Percentiles rank a stretch among this genome's conserved stretches.
phyloP scores from a whole-genome alignment of 2,888 invertebrate genomes.

The Gerris lacustris region DNA sequence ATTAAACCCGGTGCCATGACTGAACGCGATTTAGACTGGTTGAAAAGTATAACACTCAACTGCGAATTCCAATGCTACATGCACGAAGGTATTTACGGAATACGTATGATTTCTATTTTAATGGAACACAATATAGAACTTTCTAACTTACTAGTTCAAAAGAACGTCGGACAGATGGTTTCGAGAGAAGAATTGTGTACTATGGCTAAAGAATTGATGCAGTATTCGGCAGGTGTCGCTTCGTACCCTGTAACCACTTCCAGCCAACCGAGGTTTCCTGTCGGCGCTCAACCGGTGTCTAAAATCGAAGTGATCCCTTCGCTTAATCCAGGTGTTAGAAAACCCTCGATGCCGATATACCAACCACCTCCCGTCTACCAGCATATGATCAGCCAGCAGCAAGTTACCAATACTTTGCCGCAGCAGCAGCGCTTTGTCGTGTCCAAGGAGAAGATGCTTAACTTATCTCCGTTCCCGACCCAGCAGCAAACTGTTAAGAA shows the following conservation, averaged over 20 bases:
- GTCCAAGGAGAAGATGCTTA: not conserved
- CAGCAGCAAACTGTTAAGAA: not conserved
- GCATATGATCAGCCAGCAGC: not conserved
- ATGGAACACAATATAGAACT: not conserved
- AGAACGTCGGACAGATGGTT: not conserved
- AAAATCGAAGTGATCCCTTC: not conserved
- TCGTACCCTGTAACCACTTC: not conserved
- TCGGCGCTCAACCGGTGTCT: not conserved
- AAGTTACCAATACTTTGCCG: not conserved
- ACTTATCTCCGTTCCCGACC: not conserved
- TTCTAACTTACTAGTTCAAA: not conserved
- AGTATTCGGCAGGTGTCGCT: not conserved
- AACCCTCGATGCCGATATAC: not conserved
- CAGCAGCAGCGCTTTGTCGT: not conserved
- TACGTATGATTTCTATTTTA: not conserved
- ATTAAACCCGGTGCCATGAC: slow-evolving; percentile 9
- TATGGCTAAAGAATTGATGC: not conserved
- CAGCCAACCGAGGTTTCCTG: not conserved
- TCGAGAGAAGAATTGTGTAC: not conserved
- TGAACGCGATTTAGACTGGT: not conserved
- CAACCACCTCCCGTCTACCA: not conserved
- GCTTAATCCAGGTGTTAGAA: not conserved
- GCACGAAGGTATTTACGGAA: not conserved
- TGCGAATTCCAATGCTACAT: not conserved
- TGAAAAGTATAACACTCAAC: not conserved